These are phyloP conservation scores for Chiloscyllium plagiosum DNA, from an alignment of 2,113 vertebrate species.

Conservation along the genomic window DNA sequence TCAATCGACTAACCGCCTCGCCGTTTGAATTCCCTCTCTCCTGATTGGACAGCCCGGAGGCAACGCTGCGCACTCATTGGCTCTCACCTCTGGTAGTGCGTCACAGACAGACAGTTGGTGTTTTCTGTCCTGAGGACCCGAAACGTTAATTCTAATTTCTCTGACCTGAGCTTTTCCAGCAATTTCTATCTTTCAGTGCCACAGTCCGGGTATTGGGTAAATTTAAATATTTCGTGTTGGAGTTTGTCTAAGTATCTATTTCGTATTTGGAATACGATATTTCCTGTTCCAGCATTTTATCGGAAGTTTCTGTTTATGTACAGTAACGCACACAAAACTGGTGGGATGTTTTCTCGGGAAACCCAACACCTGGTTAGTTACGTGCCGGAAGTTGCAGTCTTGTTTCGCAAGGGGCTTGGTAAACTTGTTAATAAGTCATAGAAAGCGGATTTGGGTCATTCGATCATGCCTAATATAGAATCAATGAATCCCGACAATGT, in stretches of 20 bases:
- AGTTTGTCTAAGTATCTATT: not conserved
- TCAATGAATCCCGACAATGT: too few species aligned
- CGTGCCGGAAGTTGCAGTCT: not conserved
- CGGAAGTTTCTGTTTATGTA: too few species aligned
- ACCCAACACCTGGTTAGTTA: not conserved
- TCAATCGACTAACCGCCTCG: not conserved
- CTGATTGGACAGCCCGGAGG: not conserved
- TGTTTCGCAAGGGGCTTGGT: not conserved
- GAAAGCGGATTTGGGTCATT: too few species aligned
- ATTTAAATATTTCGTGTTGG: not conserved
- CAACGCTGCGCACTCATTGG: not conserved
- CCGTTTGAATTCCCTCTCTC: not conserved
- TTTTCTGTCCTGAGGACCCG: too few species aligned
- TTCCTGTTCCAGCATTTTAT: not conserved
- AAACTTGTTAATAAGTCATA: too few species aligned
- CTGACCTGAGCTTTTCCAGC: too few species aligned
- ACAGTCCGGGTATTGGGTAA: not conserved
- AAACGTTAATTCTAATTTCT: too few species aligned
- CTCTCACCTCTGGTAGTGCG: not conserved
- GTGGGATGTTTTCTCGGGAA: not conserved
- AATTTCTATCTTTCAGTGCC: not conserved
- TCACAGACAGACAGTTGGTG: not conserved
- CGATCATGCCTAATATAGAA: too few species aligned
- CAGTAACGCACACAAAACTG: too few species aligned
- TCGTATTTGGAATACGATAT: not conserved